These are phyloP conservation scores for Tychaedon coryphoeus DNA, from an alignment of 2,113 vertebrate genomes.

Conservation along the genomic window DNA sequence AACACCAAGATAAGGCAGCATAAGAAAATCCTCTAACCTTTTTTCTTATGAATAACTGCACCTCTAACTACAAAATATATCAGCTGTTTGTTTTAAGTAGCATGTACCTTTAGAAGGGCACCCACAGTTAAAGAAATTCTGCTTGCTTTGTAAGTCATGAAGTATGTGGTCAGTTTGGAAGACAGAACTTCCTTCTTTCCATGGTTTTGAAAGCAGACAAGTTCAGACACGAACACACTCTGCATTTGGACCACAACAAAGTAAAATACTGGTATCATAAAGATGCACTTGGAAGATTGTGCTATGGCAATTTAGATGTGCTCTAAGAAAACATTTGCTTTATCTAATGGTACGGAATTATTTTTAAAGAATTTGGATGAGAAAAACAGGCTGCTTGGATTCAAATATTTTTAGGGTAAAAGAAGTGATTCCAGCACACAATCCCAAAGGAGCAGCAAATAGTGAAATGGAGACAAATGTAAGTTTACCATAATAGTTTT, in stretches of 20 bases:
- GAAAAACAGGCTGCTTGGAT: not conserved
- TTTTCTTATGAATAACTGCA: not conserved
- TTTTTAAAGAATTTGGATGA: not conserved
- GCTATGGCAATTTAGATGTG: not conserved
- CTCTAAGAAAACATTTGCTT: not conserved
- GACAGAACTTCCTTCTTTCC: not conserved
- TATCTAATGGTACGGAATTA: not conserved
- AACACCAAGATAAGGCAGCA: not conserved
- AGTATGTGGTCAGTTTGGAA: not conserved
- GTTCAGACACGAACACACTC: not conserved
- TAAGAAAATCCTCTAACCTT: not conserved
- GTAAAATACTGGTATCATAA: not conserved
- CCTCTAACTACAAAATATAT: not conserved
- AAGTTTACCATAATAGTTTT: not conserved
- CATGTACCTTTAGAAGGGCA: not conserved
- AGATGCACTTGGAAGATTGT: not conserved
- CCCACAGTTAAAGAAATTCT: not conserved
- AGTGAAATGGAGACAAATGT: not conserved
- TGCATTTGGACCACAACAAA: not conserved
- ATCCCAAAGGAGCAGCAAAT: not conserved
- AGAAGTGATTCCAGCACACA: not conserved
- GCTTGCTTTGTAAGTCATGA: not conserved
- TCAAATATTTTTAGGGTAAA: not conserved
- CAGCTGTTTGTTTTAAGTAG: not conserved
- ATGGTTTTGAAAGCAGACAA: not conserved